These are phyloP conservation scores for Lasiommata megera DNA, from an alignment of 2,888 invertebrate species.

Conservation along the genomic window DNA sequence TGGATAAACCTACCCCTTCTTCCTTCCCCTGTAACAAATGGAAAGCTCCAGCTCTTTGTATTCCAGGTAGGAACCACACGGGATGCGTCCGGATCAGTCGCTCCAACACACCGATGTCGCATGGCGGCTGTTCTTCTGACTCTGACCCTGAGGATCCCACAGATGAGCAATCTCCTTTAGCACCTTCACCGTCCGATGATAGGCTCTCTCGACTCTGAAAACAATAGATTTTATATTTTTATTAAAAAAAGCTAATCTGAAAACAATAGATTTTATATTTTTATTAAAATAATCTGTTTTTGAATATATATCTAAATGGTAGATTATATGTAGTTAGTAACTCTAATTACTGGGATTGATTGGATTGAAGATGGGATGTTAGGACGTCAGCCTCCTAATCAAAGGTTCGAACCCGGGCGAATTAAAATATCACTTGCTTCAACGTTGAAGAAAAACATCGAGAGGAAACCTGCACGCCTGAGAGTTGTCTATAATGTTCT, in stretches of 20 bases:
- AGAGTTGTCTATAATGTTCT: no score
- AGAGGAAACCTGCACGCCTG: no score
- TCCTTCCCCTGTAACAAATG: constrained; percentile 96
- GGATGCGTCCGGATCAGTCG: constrained; percentile 94
- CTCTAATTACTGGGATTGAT: no score
- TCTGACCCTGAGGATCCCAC: constrained; percentile 79
- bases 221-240: not conserved
- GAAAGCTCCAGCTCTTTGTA: constrained; percentile 95
- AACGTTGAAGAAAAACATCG: no score
- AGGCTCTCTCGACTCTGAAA: constrained; percentile 85
- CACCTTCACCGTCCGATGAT: constrained; percentile 84
- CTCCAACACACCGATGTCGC: constrained; percentile 92
- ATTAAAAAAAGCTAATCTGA: no score
- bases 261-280: not conserved
- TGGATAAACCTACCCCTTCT: constrained; percentile 87
- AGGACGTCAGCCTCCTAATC: no score
- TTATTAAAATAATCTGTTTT: no score
- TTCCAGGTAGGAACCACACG: constrained; percentile 97
- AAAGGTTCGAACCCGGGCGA: no score
- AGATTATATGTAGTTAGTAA: no score
- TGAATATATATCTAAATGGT: no score
- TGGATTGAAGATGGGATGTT: no score
- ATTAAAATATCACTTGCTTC: no score
- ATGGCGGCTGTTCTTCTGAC: constrained; percentile 87
- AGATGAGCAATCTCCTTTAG: constrained; percentile 81